These are phyloP conservation scores for Desmodus rotundus DNA, from an alignment of 2,113 vertebrate species.

Conservation along the genomic window DNA sequence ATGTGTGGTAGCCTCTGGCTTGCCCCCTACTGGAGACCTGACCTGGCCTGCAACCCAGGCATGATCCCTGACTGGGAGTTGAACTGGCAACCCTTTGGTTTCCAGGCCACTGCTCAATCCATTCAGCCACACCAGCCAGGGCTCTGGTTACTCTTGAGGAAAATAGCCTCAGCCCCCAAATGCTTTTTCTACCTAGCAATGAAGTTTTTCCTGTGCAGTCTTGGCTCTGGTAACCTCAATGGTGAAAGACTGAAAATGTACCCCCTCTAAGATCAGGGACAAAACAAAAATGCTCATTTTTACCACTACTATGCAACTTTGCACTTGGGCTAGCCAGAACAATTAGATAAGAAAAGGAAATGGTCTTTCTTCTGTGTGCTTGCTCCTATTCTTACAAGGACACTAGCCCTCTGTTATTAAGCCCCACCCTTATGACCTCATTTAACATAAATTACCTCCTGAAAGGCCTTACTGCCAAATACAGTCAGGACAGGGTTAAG, in stretches of 20 bases:
- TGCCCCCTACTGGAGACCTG: no score
- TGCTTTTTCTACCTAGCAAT: rapidly evolving
- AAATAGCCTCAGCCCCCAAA: neutral
- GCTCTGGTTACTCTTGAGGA: neutral
- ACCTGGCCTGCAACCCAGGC: no score
- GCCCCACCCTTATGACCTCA: neutral
- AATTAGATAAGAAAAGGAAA: neutral
- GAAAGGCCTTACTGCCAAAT: neutral
- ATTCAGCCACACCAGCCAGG: no score
- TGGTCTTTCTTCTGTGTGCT: neutral
- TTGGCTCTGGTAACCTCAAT: neutral
- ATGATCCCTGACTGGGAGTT: no score
- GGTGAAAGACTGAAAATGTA: neutral
- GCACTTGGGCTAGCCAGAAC: neutral
- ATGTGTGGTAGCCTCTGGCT: no score
- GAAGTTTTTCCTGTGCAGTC: neutral
- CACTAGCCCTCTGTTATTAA: neutral
- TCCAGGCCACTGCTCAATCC: no score
- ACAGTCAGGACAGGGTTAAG: neutral
- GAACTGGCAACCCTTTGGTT: no score
- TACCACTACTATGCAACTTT: neutral
- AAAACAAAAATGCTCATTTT: neutral
- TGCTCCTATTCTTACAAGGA: neutral
- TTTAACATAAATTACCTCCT: neutral
- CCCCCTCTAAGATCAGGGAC: neutral